Evolutionary conservation across 1,140 invertebrate species (phyloP).

Genomic region (Drosophila mauritiana): DNA sequence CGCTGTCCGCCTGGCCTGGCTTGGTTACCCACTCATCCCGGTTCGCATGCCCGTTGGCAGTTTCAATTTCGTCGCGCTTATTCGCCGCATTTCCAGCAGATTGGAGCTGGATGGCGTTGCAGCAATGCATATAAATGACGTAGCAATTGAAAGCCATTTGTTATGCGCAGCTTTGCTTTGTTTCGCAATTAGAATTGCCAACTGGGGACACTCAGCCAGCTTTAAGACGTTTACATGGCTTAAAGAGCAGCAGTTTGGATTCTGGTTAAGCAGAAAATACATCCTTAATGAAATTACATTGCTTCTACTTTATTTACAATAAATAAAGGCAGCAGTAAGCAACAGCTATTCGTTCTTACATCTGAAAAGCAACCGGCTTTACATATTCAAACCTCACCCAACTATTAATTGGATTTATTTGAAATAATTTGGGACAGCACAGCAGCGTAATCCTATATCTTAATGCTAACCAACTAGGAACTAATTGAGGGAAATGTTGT

Average conservation of each 20-base stretch:
- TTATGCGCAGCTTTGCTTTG: conserved; percentile 52
- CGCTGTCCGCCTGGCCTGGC: conserved; percentile 9
- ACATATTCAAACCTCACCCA: not conserved
- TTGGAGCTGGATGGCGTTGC: conserved; percentile 40
- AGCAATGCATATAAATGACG: conserved; percentile 76
- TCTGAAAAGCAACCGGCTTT: not conserved
- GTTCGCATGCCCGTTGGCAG: conserved; percentile 46
- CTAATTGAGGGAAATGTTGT: conserved; percentile 49
- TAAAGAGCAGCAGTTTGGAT: conserved; percentile 4
- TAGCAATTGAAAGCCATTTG: conserved; percentile 61
- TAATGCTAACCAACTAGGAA: conserved; percentile 50
- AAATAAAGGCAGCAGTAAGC: not conserved
- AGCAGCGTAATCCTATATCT: not conserved
- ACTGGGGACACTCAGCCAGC: conserved; percentile 31
- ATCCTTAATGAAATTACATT: not conserved
- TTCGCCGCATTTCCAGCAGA: conserved; percentile 23
- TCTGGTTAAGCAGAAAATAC: not conserved
- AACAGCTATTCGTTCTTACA: not conserved
- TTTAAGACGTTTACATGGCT: conserved; percentile 20
- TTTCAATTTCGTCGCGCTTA: conserved; percentile 73
- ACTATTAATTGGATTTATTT: conserved; percentile 1
- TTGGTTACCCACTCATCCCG: conserved; percentile 5
- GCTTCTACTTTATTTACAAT: not conserved
- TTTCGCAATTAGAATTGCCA: conserved; percentile 55
- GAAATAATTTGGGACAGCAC: not conserved